These are phyloP conservation scores for Drosophila santomea DNA, from an alignment of 1,140 invertebrate species.

Conservation along the genomic window DNA sequence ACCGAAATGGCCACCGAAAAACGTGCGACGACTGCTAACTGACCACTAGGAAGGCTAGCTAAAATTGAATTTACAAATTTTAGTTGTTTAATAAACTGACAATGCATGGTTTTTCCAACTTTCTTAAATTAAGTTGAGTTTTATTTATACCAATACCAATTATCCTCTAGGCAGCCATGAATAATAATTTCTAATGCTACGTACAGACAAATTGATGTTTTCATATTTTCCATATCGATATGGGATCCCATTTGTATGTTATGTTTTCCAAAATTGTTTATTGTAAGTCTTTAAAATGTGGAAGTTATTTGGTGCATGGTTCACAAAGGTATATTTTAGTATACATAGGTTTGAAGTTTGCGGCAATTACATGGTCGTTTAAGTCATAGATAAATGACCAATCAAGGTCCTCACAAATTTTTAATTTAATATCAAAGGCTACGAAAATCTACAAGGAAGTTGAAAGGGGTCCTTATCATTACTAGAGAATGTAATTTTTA, in stretches of 20 bases:
- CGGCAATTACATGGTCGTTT: not conserved
- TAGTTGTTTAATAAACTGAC: conserved; percentile 14
- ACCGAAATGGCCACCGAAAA: not conserved
- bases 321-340: not conserved
- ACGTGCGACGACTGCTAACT: not conserved
- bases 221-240: not conserved
- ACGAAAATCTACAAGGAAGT: not conserved
- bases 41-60: conserved; percentile 14
- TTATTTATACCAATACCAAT: not conserved
- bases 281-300: not conserved
- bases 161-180: not conserved
- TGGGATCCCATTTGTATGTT: not conserved
- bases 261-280: not conserved
- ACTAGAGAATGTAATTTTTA: not conserved
- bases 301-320: not conserved
- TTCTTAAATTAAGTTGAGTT: not conserved
- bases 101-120: not conserved
- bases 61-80: conserved; percentile 5
- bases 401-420: not conserved
- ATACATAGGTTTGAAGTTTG: not conserved
- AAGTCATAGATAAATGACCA: not conserved
- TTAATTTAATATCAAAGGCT: not conserved
- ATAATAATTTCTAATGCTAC: no score
- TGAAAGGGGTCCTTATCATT: no score
- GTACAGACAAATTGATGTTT: not conserved